These are phyloP conservation scores for Aphidoletes aphidimyza DNA, from an alignment of 2,888 invertebrate genomes.

Conservation along the genomic window DNA sequence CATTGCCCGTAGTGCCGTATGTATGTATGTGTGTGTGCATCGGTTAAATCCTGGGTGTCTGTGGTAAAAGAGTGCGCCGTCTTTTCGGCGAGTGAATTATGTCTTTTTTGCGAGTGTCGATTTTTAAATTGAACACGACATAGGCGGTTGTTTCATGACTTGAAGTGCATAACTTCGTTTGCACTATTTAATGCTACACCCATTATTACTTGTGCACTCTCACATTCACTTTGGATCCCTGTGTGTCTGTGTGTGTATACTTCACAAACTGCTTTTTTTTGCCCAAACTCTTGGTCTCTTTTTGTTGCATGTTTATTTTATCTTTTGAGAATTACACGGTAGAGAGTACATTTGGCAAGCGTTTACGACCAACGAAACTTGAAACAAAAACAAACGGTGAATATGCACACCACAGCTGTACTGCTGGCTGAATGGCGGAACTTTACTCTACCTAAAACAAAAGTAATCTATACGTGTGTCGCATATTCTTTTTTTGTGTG, in stretches of 20 bases:
- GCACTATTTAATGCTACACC: slow-evolving; percentile 36
- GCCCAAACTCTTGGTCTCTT: neutral
- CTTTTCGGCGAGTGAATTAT: slow-evolving; percentile 5
- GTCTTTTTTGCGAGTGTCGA: slow-evolving; percentile 26
- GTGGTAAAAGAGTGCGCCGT: neutral
- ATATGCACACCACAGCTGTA: slow-evolving; percentile 11
- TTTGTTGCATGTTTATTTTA: slow-evolving; percentile 21
- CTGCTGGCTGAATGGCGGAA: neutral
- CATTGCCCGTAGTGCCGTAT: neutral
- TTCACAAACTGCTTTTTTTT: neutral
- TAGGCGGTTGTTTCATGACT: slow-evolving; percentile 11
- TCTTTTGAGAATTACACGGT: slow-evolving; percentile 14
- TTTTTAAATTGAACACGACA: slow-evolving; percentile 51
- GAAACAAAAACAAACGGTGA: too few relatives aligned
- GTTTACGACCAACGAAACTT: slow-evolving; percentile 8
- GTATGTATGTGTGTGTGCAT: too few relatives aligned
- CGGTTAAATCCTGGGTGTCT: neutral
- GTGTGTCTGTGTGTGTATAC: neutral
- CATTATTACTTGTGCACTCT: neutral
- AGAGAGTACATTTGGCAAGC: slow-evolving; percentile 45
- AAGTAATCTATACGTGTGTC: slow-evolving; percentile 22
- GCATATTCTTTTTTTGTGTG: slow-evolving; percentile 8
- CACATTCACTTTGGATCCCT: neutral
- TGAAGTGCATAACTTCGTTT: slow-evolving; percentile 32
- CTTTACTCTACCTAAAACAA: neutral